Conservation (phyloP, 2,888 invertebrate species). For the Caenorhabditis wallacei region DNA sequence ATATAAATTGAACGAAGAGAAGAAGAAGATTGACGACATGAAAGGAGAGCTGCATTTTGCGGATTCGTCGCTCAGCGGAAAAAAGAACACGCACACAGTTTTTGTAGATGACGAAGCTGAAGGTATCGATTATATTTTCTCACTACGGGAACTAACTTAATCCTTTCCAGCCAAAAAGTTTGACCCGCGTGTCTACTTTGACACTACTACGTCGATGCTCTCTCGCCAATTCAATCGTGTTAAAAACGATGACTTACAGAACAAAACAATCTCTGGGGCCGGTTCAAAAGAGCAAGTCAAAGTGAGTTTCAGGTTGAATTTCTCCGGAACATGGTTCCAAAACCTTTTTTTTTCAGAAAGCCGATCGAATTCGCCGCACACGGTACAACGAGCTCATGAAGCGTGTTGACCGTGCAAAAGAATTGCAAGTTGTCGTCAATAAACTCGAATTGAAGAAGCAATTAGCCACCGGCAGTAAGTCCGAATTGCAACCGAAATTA, state of each 20-base stretch:
- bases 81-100: constrained; percentile 75
- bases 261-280: constrained; percentile 68
- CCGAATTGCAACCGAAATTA: constrained; percentile 76
- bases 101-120: constrained; percentile 79
- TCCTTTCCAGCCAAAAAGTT: constrained; percentile 85
- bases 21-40: constrained; percentile 80
- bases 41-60: constrained; percentile 78
- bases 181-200: constrained; percentile 88
- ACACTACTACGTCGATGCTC: constrained; percentile 89
- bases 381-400: constrained; percentile 81
- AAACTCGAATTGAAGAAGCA: constrained; percentile 81
- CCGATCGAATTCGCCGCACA: constrained; percentile 73
- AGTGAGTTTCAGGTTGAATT: no score
- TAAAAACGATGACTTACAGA: constrained; percentile 75
- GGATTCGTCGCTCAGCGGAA: constrained; percentile 61
- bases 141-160: not conserved
- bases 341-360: constrained; percentile 68
- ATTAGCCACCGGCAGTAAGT: constrained; percentile 66
- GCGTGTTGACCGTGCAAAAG: constrained; percentile 78
- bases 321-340: no score
- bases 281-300: constrained; percentile 66
- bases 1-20: constrained; percentile 86
- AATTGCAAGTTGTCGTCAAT: constrained; percentile 76
- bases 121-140: no score
- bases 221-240: constrained; percentile 88